Base-by-base conservation (phyloP, 2,113 vertebrate species). In the Hemiprocne comata region DNA sequence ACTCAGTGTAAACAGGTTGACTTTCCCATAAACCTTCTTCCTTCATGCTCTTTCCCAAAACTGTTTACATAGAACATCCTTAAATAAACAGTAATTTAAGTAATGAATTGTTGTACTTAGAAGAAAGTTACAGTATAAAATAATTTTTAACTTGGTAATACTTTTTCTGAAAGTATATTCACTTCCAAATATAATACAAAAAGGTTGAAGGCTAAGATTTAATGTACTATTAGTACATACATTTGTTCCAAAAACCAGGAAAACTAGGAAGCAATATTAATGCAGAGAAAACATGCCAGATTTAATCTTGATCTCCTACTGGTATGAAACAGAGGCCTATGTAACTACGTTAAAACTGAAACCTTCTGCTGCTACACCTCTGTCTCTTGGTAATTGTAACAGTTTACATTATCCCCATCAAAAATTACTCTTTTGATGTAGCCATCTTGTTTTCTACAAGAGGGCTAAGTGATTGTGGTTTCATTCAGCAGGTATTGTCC, bases 21-120 rank as follows among this genome's bases (percentile, higher is more conserved):
- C 66, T 90, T 91, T 92, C 70, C 66, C 61, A 77, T 89, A 90
- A 97, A 75, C 24, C 24, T 66, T 62, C 50, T 58, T 55, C 72
- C 44, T 81, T 57, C 72, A 48, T 62, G 33, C 13, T 24, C 28
- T 77, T 86, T 38, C 46, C 66, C 53, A 61, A 81, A 94, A 53
- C 33, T 60, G 48, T 88, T 54, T 77, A 36, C 7, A 8, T 21
- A 15, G 48, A 29, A 73, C 31, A n/a, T 93, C 17, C 82, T 85
- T 79, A 84, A 66, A 58, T 23, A 78, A 29, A 76, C 23, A 28
- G 50, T 14, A 31, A n/a, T 72, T 57, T 95, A 94, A 80, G 66
- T 78, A 92, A 60, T 48, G 44, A 67, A 54, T 87, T n/a, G 54
- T 67, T 90, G 62, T 38, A 50, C 17, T 34, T 74, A 66, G 42